Conservation (phyloP, 2,113 vertebrate species). For the Hepsetus odoe region DNA sequence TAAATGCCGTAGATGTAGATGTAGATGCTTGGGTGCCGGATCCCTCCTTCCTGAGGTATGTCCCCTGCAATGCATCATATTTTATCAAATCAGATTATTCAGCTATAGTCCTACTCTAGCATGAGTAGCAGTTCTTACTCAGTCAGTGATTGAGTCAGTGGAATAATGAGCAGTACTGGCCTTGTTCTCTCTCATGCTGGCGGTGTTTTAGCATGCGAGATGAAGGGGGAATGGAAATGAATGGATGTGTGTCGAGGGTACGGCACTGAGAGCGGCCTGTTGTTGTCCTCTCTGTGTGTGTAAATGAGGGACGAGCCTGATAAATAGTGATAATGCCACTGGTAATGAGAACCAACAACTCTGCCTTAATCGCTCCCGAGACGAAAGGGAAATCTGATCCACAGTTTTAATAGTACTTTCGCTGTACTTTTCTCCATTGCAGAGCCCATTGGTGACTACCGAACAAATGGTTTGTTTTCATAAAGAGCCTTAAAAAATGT, state of each 20-base stretch:
- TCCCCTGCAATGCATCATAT: too few species aligned
- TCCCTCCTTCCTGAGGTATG: too few species aligned
- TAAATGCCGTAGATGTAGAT: too few species aligned
- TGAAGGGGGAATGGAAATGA: slow-evolving; percentile 55
- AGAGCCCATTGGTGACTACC: neutral
- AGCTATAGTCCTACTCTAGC: neutral
- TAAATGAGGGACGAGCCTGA: slow-evolving; percentile 60
- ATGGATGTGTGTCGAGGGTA: slow-evolving; percentile 57
- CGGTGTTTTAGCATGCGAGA: slow-evolving; percentile 67
- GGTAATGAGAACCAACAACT: slow-evolving; percentile 14
- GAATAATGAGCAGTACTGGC: slow-evolving; percentile 48
- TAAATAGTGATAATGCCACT: slow-evolving; percentile 57
- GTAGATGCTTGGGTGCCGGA: too few species aligned
- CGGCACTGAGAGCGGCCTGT: slow-evolving; percentile 39
- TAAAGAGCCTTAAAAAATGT: neutral
- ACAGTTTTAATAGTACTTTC: neutral
- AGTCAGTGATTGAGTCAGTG: slow-evolving; percentile 51
- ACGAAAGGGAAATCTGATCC: neutral
- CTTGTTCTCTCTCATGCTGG: slow-evolving; percentile 56
- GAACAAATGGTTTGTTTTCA: neutral
- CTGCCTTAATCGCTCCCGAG: neutral
- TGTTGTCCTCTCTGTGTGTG: slow-evolving; percentile 49
- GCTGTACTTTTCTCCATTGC: too few species aligned
- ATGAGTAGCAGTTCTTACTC: neutral
- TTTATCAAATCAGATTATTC: neutral